Evolutionary conservation across 92 coral and sea anemone species (phyloP).

Genomic region (Umimayanthus chanpuru): DNA sequence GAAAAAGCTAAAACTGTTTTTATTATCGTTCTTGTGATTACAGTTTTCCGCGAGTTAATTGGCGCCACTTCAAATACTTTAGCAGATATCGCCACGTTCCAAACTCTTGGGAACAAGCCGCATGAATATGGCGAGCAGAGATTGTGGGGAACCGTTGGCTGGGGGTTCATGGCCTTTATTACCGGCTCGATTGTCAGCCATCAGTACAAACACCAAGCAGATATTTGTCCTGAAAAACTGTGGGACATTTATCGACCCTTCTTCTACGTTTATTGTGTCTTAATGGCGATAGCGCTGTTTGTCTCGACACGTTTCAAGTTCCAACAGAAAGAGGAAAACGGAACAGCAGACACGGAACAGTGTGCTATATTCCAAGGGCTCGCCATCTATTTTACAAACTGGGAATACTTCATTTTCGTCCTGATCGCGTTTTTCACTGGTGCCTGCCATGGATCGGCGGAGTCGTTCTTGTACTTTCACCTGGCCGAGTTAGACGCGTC

Average conservation of each 20-base stretch:
- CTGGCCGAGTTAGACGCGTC: constrained; percentile 88
- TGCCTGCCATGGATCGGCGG: constrained; percentile 68
- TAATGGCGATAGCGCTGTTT: constrained; percentile 84
- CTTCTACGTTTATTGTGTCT: constrained; percentile 83
- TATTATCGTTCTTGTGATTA: constrained; percentile 69
- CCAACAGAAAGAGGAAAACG: constrained; percentile 56
- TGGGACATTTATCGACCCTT: constrained; percentile 91
- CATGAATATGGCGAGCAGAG: constrained; percentile 87
- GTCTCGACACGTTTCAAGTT: constrained; percentile 84
- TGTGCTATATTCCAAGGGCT: constrained; percentile 76
- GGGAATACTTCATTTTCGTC: constrained; percentile 78
- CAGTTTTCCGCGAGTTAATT: constrained; percentile 76
- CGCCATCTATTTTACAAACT: constrained; percentile 59
- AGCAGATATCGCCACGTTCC: constrained; percentile 90
- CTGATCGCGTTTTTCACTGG: constrained; percentile 82
- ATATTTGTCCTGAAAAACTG: constrained; percentile 87
- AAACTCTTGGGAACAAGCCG: constrained; percentile 83
- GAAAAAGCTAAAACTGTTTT: constrained; percentile 79
- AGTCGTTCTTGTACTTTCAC: constrained; percentile 79
- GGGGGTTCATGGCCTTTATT: constrained; percentile 85
- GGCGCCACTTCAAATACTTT: constrained; percentile 90
- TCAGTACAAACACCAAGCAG: constrained; percentile 72
- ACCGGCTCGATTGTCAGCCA: constrained; percentile 86
- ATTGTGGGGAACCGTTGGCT: constrained; percentile 89
- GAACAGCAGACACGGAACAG: constrained; percentile 59